Conservation (phyloP, 1,140 invertebrate species). For the Pseudomyrmex dendroicus region DNA sequence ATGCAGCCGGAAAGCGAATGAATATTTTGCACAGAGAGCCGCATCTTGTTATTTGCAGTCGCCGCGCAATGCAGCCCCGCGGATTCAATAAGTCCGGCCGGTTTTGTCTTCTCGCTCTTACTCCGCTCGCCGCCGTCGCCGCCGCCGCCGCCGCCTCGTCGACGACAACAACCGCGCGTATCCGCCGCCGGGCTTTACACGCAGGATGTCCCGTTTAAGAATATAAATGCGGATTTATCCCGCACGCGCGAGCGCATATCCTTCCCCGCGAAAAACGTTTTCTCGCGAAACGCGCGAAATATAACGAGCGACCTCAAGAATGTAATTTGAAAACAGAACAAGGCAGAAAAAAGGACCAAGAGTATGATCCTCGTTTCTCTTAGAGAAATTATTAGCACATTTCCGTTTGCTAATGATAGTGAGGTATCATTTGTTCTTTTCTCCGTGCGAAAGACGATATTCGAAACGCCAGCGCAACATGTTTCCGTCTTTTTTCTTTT, state of each 20-base stretch:
- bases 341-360: no score
- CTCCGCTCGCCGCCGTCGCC: no score
- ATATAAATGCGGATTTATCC: conserved; percentile 61
- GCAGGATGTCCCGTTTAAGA: conserved; percentile 70
- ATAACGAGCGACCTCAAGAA: conserved; percentile 21
- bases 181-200: conserved; percentile 62
- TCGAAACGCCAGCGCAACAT: no score
- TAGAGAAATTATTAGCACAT: no score
- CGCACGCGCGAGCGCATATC: conserved; percentile 20
- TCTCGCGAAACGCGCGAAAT: background rate
- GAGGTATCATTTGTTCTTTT: no score
- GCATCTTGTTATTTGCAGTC: conserved; percentile 60
- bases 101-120: conserved; percentile 53
- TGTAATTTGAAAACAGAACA: no score
- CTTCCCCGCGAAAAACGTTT: conserved; percentile 18
- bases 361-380: no score
- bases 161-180: conserved; percentile 53
- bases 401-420: no score
- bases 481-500: no score
- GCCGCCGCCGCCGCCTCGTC: conserved; percentile 30
- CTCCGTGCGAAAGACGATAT: no score
- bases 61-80: conserved; percentile 32
- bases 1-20: conserved; percentile 21
- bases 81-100: conserved; percentile 52
- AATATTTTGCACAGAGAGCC: conserved; percentile 51